phyloP scores from a whole-genome alignment of 2,888 invertebrate species.

The Hoplodrina ambigua region DNA sequence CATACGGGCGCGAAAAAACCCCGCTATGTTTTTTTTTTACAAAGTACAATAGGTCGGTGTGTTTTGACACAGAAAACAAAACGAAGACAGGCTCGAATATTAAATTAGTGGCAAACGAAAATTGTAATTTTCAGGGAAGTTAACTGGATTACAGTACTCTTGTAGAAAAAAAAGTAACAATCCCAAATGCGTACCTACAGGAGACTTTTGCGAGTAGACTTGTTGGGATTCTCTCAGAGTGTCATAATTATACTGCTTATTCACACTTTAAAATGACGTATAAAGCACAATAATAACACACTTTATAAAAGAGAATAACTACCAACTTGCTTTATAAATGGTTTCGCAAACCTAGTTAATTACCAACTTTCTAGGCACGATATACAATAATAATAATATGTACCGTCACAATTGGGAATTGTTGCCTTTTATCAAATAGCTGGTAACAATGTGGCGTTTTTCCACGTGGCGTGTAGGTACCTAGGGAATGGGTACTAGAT shows the following conservation, averaged over 20 bases:
- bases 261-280: constrained; percentile 13
- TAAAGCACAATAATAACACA: constrained; percentile 23
- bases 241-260: constrained; percentile 31
- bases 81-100: constrained; percentile 1
- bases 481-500: constrained; percentile 19
- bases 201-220: constrained; percentile 21
- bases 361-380: constrained; percentile 26
- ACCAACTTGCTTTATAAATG: constrained; percentile 7
- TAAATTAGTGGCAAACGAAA: constrained; percentile 39
- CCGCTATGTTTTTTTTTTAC: neutral
- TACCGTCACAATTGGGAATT: constrained; percentile 22
- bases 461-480: neutral
- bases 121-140: constrained; percentile 48
- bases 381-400: constrained; percentile 12
- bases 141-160: constrained; percentile 41
- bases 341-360: constrained; percentile 21
- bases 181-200: constrained; percentile 33
- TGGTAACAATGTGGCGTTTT: constrained; percentile 15
- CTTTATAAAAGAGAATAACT: constrained; percentile 12
- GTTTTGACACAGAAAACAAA: constrained; percentile 18
- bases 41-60: constrained; percentile 3
- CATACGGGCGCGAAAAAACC: neutral
- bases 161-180: constrained; percentile 35
- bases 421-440: constrained; percentile 23
- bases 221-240: constrained; percentile 61